Evolutionary conservation across 1,140 invertebrate genomes (phyloP).

Genomic region (Bombus confusus): DNA sequence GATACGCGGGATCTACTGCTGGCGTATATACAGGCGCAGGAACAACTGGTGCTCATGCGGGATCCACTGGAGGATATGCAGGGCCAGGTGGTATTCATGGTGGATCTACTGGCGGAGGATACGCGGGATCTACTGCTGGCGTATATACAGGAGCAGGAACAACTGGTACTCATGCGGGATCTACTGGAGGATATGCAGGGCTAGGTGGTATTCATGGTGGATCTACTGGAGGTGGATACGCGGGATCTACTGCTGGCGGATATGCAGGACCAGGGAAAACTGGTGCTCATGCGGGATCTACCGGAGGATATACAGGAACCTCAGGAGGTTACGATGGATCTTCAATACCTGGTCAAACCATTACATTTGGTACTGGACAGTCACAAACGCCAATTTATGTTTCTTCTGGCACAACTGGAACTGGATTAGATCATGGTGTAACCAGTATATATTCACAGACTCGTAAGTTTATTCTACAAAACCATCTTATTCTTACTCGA

Average conservation of each 20-base stretch:
- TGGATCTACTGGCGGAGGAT: too few species aligned
- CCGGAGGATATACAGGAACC: background rate
- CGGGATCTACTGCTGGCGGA: too few species aligned
- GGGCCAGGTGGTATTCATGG: too few species aligned
- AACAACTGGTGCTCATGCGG: too few species aligned
- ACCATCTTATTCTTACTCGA: background rate
- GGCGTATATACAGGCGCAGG: too few species aligned
- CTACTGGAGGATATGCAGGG: background rate
- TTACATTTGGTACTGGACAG: background rate
- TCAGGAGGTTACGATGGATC: background rate
- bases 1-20: background rate
- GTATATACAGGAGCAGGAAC: too few species aligned
- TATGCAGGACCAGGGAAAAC: too few species aligned
- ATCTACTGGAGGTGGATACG: too few species aligned
- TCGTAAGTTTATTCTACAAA: slow-evolving; percentile 23
- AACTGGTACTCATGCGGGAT: background rate
- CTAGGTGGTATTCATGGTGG: background rate
- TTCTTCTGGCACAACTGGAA: background rate
- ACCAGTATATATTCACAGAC: background rate
- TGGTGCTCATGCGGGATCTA: background rate
- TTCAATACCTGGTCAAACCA: background rate
- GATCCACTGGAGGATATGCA: background rate
- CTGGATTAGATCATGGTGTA: background rate
- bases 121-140: too few species aligned
- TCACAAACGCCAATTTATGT: slow-evolving; percentile 29